phyloP scores from a whole-genome alignment of 35 echinoderm and acorn worm genomes.

The Patiria miniata region DNA sequence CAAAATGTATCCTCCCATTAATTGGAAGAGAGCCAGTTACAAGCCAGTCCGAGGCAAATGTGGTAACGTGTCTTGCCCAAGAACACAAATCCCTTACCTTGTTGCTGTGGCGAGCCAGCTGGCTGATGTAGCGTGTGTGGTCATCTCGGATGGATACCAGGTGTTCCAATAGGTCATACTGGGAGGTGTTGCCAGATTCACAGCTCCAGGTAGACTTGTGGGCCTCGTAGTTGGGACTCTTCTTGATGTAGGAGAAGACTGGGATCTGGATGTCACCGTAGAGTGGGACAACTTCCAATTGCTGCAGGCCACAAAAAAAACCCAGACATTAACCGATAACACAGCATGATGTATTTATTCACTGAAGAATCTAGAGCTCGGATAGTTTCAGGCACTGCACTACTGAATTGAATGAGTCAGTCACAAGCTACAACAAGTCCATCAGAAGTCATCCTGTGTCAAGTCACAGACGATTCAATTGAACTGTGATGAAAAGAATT shows the following conservation, averaged over 20 bases:
- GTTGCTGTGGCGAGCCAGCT: conserved; percentile 95
- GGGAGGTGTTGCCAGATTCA: conserved; percentile 42
- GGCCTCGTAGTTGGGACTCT: conserved; percentile 84
- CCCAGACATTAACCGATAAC: not conserved
- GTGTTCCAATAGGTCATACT: conserved; percentile 92
- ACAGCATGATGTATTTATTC: no score
- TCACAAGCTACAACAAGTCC: no score
- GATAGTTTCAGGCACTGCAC: no score
- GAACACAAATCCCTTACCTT: conserved; percentile 78
- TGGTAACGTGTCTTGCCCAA: no score
- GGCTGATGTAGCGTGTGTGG: conserved; percentile 96
- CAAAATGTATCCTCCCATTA: no score
- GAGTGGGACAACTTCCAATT: conserved; percentile 95
- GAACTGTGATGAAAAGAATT: no score
- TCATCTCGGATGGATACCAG: conserved; percentile 72
- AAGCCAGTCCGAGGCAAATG: no score
- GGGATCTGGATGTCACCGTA: conserved; percentile 99
- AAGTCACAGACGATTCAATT: no score
- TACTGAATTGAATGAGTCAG: no score
- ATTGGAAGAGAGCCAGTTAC: no score
- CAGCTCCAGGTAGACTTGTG: conserved; percentile 86
- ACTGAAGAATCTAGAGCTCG: no score
- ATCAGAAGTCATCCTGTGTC: no score
- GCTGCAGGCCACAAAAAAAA: conserved; percentile 48
- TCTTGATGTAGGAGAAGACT: conserved; percentile 95